These are phyloP conservation scores for Monomorium pharaonis DNA, from an alignment of 1,140 invertebrate genomes.

Conservation along the genomic window DNA sequence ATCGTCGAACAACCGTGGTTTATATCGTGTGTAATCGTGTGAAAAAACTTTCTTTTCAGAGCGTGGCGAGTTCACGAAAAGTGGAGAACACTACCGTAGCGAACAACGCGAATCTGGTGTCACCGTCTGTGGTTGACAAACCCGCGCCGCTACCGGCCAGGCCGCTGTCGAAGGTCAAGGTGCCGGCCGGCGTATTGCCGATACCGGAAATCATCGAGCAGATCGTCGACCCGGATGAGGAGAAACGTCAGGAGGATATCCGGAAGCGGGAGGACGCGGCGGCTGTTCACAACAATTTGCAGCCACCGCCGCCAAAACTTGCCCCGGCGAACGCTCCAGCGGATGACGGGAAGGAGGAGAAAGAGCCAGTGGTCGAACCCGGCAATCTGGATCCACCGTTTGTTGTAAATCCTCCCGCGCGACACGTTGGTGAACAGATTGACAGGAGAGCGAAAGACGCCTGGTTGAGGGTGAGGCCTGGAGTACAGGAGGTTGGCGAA, in stretches of 20 bases:
- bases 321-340: slow-evolving; percentile 16
- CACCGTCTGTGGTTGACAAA: slow-evolving; percentile 68
- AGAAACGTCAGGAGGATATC: slow-evolving; percentile 19
- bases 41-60: slow-evolving; percentile 71
- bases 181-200: slow-evolving; percentile 81
- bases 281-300: slow-evolving; percentile 25
- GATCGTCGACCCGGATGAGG: slow-evolving; percentile 61
- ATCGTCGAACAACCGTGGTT: background rate
- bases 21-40: background rate
- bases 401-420: slow-evolving; percentile 34
- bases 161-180: slow-evolving; percentile 74
- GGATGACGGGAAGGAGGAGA: slow-evolving; percentile 58
- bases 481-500: slow-evolving; percentile 83
- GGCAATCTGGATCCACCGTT: slow-evolving; percentile 67
- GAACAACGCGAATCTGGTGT: slow-evolving; percentile 61
- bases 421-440: slow-evolving; percentile 75
- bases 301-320: background rate
- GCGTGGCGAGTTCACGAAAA: slow-evolving; percentile 57
- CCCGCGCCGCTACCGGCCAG: slow-evolving; percentile 28
- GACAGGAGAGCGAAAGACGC: slow-evolving; percentile 74
- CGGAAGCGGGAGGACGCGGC: slow-evolving; percentile 29
- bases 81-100: slow-evolving; percentile 71
- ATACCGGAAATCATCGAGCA: slow-evolving; percentile 79
- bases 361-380: slow-evolving; percentile 48
- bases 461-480: slow-evolving; percentile 75